Evolutionary conservation across 2,113 vertebrate species (phyloP).

Genomic region (Aptenodytes forsteri): DNA sequence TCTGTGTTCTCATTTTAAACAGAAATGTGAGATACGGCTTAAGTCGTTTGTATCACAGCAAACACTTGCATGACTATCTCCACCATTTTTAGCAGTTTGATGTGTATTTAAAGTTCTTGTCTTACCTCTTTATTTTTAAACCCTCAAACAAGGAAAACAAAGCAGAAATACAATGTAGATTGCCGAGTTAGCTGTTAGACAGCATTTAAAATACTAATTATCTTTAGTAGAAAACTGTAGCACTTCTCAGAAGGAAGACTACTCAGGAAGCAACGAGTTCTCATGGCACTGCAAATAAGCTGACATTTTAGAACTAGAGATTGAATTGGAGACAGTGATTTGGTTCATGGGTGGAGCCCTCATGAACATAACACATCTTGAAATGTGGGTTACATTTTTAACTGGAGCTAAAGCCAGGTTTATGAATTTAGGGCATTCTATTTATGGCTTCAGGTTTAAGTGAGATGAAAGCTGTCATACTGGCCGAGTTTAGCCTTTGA

Average conservation of each 20-base stretch:
- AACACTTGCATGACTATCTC: background rate
- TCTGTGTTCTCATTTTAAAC: background rate
- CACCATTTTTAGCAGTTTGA: background rate
- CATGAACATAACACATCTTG: background rate
- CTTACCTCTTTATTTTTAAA: background rate
- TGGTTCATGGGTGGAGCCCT: conserved; percentile 26
- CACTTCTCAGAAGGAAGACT: background rate
- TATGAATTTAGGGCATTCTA: conserved; percentile 42
- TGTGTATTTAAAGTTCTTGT: background rate
- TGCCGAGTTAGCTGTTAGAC: background rate
- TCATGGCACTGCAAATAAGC: background rate
- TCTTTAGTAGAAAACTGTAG: background rate
- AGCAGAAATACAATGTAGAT: background rate
- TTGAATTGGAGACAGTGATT: background rate
- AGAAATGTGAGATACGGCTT: background rate
- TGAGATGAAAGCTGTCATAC: conserved; percentile 44
- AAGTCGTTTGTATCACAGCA: background rate
- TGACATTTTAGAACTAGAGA: background rate
- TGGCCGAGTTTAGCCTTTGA: conserved; percentile 40
- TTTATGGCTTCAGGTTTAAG: conserved; percentile 39
- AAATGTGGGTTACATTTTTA: conserved; percentile 21
- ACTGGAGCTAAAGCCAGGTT: conserved; percentile 33
- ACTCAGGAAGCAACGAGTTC: background rate
- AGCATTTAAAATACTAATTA: background rate
- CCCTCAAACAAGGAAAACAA: background rate